Conservation (phyloP, 2,888 invertebrate genomes). For the Pachliopta kotzebuea region DNA sequence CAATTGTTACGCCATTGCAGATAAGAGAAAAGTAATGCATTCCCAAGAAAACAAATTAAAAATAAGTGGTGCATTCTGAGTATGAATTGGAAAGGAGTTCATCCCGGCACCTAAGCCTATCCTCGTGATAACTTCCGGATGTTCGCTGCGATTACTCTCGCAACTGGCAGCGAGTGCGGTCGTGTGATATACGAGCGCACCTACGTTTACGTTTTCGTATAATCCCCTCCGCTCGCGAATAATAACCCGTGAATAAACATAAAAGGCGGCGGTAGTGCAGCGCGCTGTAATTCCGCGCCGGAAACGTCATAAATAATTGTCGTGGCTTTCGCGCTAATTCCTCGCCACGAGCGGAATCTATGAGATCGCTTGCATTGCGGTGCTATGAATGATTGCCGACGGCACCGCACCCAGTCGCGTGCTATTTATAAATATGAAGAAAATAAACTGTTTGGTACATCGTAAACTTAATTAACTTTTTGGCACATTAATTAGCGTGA, state of each 20-base stretch:
- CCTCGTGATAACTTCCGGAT: slow-evolving; percentile 60
- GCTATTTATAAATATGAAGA: background rate
- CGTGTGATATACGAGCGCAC: slow-evolving; percentile 64
- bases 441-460: background rate
- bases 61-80: slow-evolving; percentile 59
- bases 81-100: slow-evolving; percentile 60
- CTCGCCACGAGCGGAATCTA: slow-evolving; percentile 60
- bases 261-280: slow-evolving; percentile 55
- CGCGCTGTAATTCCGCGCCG: slow-evolving; percentile 58
- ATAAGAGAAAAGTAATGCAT: background rate
- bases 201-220: slow-evolving; percentile 69
- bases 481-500: no score
- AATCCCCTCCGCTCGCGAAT: slow-evolving; percentile 62
- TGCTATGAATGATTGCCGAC: slow-evolving; percentile 47
- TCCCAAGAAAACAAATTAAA: slow-evolving; percentile 11
- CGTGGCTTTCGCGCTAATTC: slow-evolving; percentile 64
- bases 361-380: slow-evolving; percentile 46
- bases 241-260: slow-evolving; percentile 72
- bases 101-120: slow-evolving; percentile 43
- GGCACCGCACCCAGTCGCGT: slow-evolving; percentile 46
- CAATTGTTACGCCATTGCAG: no score
- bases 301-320: slow-evolving; percentile 70
- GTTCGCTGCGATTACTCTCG: slow-evolving; percentile 68
- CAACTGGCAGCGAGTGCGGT: slow-evolving; percentile 57
- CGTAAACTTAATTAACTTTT: no score